Evolutionary conservation across 2,797 vertebrate species (phyloP), one percentile per base, ranked within the genome.

Genomic region (Crocidura indochinensis): DNA sequence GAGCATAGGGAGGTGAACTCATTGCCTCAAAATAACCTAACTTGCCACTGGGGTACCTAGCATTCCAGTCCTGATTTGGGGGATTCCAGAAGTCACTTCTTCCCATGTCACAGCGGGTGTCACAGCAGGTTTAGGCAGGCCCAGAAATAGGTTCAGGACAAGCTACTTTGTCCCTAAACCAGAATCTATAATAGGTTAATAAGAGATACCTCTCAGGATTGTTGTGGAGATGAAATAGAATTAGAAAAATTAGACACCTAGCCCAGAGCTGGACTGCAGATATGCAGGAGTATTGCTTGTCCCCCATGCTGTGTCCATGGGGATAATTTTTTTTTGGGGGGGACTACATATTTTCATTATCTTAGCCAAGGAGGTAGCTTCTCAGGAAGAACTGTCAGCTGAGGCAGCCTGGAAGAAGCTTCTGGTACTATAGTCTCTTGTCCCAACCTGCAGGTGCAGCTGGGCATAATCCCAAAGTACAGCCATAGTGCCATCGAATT

Each of bases 161-260:
- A 68, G 53, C 7, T 24, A 26, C 22, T 81, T 86, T 20, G 6
- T 72, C n/a, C 68, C 72, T 73, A 62, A 76, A 79, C 44, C 8
- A 10, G 65, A 86, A 69, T 88, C 53, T 67, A n/a, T 51, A 46
- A 91, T 12, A 47, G 69, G 47, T 83, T 88, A 62, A 24, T 44
- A 49, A 82, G 83, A 53, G 56, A n/a, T 68, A 51, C 46, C 60
- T 77, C 38, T 94, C 24, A 73, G 93, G 64, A 80, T 44, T 15
- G 29, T 65, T 79, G 72, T 47, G 27, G 67, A 83, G 90, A 92
- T 67, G 75, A 71, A 56, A 44, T 22, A 19, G 77, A 74, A 81
- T 90, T 82, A 88, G 56, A 79, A 81, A 82, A 76, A 91, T 93
- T 24, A 79, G 84, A 68, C 44, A 67, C 46, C 44, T 27, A 73